These are phyloP conservation scores for Agrilus planipennis DNA, from an alignment of 1,140 invertebrate genomes.

Conservation along the genomic window DNA sequence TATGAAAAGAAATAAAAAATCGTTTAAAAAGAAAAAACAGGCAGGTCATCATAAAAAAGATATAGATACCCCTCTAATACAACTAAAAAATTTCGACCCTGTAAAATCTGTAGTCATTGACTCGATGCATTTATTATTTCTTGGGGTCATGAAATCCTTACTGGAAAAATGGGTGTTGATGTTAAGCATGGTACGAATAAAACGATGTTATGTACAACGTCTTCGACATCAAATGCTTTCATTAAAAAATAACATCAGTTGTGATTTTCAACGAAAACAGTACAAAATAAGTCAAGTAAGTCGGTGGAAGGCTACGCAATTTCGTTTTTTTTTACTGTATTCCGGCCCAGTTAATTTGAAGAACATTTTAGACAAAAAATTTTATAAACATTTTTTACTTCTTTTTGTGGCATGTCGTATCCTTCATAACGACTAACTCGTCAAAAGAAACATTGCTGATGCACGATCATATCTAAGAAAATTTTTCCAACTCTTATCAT, in stretches of 20 bases:
- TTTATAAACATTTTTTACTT: constrained; percentile 15
- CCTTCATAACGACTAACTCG: constrained; percentile 3
- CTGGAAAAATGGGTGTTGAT: constrained; percentile 8
- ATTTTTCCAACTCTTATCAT: constrained; percentile 13
- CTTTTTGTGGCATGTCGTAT: constrained; percentile 12
- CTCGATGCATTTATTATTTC: constrained; percentile 12
- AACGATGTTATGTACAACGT: background rate
- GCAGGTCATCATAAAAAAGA: constrained; percentile 11
- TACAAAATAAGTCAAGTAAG: constrained; percentile 6
- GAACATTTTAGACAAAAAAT: constrained; percentile 12
- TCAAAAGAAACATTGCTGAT: constrained; percentile 2
- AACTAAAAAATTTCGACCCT: constrained; percentile 4
- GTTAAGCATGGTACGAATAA: background rate
- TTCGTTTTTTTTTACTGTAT: constrained; percentile 35
- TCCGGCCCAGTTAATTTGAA: constrained; percentile 27
- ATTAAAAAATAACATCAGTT: constrained; percentile 3
- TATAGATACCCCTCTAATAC: constrained; percentile 6
- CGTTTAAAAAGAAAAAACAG: constrained; percentile 5
- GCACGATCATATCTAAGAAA: constrained; percentile 6
- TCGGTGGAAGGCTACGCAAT: constrained; percentile 29
- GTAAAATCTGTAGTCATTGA: constrained; percentile 12
- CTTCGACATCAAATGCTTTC: constrained; percentile 2
- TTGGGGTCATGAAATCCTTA: constrained; percentile 12
- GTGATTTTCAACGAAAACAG: constrained; percentile 11
- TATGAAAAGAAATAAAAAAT: constrained; percentile 7